Percentiles rank a stretch among this genome's conserved stretches.
phyloP scores from a whole-genome alignment of 2,113 vertebrate species.

The Engraulis encrasicolus region DNA sequence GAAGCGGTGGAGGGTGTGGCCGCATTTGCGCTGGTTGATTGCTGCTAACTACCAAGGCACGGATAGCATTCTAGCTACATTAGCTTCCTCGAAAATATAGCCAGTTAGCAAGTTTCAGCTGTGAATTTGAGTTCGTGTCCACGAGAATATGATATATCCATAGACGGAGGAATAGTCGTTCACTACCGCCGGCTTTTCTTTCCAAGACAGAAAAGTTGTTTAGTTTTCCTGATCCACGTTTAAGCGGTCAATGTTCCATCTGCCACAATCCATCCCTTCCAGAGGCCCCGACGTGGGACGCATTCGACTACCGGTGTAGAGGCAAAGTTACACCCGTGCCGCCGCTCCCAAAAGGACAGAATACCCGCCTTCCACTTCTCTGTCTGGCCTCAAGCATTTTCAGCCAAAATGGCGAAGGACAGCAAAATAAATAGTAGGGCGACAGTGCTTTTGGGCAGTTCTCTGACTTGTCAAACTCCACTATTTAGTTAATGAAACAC shows the following conservation, averaged over 20 bases:
- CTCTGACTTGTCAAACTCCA: not conserved
- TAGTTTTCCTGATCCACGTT: constrained; percentile 33
- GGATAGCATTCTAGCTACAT: constrained; percentile 26
- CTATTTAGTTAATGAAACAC: constrained; percentile 10
- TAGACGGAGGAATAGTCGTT: not conserved
- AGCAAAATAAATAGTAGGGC: not conserved
- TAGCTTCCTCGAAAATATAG: constrained; percentile 30
- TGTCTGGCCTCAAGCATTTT: constrained; percentile 28
- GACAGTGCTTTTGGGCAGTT: not conserved
- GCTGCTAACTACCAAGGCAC: constrained; percentile 39
- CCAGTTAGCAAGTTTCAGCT: constrained; percentile 16
- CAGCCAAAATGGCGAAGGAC: not conserved
- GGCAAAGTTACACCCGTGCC: constrained; percentile 54
- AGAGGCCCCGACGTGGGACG: constrained; percentile 63
- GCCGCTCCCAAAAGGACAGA: constrained; percentile 36
- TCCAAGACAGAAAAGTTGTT: not conserved
- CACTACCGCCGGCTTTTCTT: not conserved
- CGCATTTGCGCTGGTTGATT: constrained; percentile 58
- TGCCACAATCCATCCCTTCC: constrained; percentile 70
- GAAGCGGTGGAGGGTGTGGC: constrained; percentile 83
- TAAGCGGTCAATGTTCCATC: constrained; percentile 44
- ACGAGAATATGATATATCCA: constrained; percentile 9
- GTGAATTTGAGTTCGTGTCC: not conserved
- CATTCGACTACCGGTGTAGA: constrained; percentile 62
- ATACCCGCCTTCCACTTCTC: constrained; percentile 64